A percentile compares a stretch with the other conserved stretches of the same genome.
Evolutionary conservation across 2,113 vertebrate genomes (phyloP).

Genomic region (Pongo pygmaeus): DNA sequence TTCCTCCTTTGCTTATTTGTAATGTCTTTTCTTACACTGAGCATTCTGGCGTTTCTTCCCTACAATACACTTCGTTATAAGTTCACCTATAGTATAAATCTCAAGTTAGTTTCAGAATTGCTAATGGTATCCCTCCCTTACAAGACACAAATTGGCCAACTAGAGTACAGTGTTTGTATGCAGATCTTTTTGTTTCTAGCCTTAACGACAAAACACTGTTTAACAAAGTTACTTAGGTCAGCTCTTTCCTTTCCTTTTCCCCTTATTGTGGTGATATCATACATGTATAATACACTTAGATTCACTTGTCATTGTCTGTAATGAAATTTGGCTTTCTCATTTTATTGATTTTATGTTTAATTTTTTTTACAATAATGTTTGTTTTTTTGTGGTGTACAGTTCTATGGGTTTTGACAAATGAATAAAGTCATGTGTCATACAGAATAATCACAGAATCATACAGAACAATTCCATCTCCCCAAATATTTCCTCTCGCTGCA

Average conservation of each 20-base stretch:
- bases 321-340: background rate
- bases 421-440: background rate
- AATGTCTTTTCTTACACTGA: background rate
- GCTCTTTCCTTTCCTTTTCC: background rate
- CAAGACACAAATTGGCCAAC: background rate
- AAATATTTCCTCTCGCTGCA: background rate
- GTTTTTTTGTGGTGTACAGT: background rate
- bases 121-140: background rate
- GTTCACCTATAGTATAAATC: background rate
- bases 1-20: background rate
- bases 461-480: background rate
- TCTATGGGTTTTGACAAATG: background rate
- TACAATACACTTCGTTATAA: background rate
- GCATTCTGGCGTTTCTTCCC: background rate
- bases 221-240: background rate
- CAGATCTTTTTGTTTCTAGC: background rate
- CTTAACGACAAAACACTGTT: background rate
- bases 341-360: background rate
- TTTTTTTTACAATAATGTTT: background rate
- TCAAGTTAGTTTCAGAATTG: background rate
- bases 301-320: background rate
- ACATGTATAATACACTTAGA: background rate
- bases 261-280: background rate
- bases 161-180: background rate
- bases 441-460: background rate